These are phyloP conservation scores for Semotilus atromaculatus DNA, from an alignment of 2,797 vertebrate species.

Conservation along the genomic window DNA sequence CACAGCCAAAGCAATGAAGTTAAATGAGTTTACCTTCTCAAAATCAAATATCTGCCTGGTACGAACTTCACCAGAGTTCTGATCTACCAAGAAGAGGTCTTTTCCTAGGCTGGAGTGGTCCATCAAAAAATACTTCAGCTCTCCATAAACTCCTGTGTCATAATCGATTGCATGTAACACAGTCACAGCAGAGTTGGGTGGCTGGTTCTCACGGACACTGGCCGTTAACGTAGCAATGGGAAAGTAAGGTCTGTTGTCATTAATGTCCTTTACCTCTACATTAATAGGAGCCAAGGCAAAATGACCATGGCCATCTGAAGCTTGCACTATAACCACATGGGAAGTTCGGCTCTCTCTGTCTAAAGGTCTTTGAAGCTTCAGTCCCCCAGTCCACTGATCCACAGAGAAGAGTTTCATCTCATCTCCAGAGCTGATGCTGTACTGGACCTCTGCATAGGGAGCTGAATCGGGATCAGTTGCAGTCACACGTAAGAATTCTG, in stretches of 20 bases:
- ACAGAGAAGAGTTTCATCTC: constrained; percentile 86
- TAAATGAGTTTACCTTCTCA: constrained; percentile 89
- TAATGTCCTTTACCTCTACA: constrained; percentile 92
- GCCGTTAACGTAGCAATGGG: constrained; percentile 87
- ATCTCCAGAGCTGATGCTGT: constrained; percentile 92
- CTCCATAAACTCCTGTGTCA: constrained; percentile 87
- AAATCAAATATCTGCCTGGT: constrained; percentile 90
- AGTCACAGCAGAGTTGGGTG: constrained; percentile 88
- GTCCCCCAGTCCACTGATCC: constrained; percentile 86
- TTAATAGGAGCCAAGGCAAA: constrained; percentile 88
- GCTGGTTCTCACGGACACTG: constrained; percentile 92
- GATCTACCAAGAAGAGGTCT: constrained; percentile 85
- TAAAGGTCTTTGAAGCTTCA: constrained; percentile 82
- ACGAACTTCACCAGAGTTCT: constrained; percentile 86
- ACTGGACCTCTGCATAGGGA: constrained; percentile 83
- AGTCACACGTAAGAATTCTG: constrained; percentile 87
- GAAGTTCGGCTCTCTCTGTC: constrained; percentile 86
- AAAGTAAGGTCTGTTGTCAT: constrained; percentile 93
- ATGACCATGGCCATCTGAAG: constrained; percentile 84
- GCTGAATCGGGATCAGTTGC: constrained; percentile 91
- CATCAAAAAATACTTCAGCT: constrained; percentile 84
- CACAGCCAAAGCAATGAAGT: constrained; percentile 85
- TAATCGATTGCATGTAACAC: constrained; percentile 89
- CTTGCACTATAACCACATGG: constrained; percentile 88
- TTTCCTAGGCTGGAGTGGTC: constrained; percentile 75